Evolutionary conservation across 2,797 vertebrate species (phyloP).

Genomic region (Catharus ustulatus): DNA sequence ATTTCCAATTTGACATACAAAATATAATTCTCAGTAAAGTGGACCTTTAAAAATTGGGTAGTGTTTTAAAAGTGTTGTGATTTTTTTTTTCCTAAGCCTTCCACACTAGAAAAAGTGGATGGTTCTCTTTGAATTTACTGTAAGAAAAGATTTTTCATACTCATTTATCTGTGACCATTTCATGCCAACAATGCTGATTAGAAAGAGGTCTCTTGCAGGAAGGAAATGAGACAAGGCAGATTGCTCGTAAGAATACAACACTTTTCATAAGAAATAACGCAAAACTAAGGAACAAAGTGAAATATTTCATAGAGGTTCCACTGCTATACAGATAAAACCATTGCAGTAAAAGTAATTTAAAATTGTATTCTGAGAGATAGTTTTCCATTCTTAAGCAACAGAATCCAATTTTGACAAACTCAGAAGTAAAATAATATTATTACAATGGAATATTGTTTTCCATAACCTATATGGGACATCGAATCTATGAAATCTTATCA

Average conservation of each 20-base stretch:
- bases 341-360: not conserved
- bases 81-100: not conserved
- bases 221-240: not conserved
- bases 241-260: not conserved
- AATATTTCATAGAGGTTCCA: not conserved
- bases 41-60: not conserved
- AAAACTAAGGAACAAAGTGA: not conserved
- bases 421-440: constrained; percentile 22
- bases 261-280: not conserved
- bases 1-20: not conserved
- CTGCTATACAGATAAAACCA: not conserved
- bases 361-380: not conserved
- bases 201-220: not conserved
- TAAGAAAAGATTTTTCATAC: not conserved
- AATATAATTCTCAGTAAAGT: not conserved
- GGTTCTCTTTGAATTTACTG: not conserved
- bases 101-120: not conserved
- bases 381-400: not conserved
- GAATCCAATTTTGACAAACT: not conserved
- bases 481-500: not conserved
- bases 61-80: not conserved
- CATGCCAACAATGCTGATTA: not conserved
- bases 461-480: not conserved
- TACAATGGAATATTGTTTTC: constrained; percentile 1
- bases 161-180: not conserved